These are phyloP conservation scores for Kradibia gibbosae DNA, from an alignment of 1,140 invertebrate genomes.

Conservation along the genomic window DNA sequence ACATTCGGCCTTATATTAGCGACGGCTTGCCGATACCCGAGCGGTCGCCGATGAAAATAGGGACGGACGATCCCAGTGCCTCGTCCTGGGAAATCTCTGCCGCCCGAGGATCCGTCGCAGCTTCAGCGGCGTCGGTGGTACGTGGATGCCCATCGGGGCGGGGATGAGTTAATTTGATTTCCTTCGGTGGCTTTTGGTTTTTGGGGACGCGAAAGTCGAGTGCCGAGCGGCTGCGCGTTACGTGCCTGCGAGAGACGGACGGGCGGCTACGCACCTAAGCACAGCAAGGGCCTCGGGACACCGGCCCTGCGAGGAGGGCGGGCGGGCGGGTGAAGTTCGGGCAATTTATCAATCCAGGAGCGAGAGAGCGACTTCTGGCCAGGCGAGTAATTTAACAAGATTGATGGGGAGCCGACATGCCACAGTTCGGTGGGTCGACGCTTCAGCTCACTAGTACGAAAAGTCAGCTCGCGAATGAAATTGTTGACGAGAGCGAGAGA, in stretches of 20 bases:
- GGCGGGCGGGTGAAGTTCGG: constrained; percentile 51
- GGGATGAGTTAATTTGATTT: constrained; percentile 67
- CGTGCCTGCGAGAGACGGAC: constrained; percentile 63
- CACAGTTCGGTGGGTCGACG: constrained; percentile 65
- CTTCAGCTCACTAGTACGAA: constrained; percentile 41
- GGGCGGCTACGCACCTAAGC: not conserved
- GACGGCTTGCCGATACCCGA: too few species aligned
- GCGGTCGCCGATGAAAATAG: too few species aligned
- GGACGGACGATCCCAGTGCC: not conserved
- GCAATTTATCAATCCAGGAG: constrained; percentile 71
- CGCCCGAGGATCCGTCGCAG: not conserved
- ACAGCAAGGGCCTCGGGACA: not conserved
- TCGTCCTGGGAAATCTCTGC: not conserved
- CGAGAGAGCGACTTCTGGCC: constrained; percentile 67
- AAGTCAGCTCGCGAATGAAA: constrained; percentile 6
- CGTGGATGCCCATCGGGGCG: not conserved
- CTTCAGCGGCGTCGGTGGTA: not conserved
- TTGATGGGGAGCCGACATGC: constrained; percentile 71
- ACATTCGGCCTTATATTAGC: too few species aligned
- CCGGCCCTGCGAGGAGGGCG: not conserved
- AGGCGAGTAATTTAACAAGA: constrained; percentile 72
- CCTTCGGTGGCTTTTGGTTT: constrained; percentile 61
- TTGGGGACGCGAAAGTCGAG: constrained; percentile 60
- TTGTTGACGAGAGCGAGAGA: not conserved
- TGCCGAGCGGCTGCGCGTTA: constrained; percentile 54